These are phyloP conservation scores for Semaprochilodus insignis DNA, from an alignment of 2,797 vertebrate species.

Conservation along the genomic window DNA sequence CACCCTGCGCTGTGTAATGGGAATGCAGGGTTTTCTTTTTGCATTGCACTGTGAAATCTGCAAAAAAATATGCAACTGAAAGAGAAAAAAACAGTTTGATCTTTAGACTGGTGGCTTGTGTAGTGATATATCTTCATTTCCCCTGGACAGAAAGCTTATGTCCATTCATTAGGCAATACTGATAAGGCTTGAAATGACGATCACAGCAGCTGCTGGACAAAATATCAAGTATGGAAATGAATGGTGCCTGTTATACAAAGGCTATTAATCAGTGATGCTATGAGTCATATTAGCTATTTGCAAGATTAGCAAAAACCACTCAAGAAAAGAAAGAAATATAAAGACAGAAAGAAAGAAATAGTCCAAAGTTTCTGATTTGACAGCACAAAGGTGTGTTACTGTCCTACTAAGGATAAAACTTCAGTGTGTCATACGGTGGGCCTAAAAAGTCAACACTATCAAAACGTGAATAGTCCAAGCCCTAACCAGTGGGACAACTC, in stretches of 20 bases:
- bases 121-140: slow-evolving; percentile 62
- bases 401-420: too few species aligned
- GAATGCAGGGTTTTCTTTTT: not conserved
- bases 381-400: too few species aligned
- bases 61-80: slow-evolving; percentile 26
- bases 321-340: slow-evolving; percentile 8
- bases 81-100: slow-evolving; percentile 23
- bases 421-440: too few species aligned
- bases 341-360: not conserved
- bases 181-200: slow-evolving; percentile 46
- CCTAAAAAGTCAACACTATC: too few species aligned
- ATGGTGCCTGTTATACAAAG: slow-evolving; percentile 30
- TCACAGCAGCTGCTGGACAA: slow-evolving; percentile 39
- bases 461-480: too few species aligned
- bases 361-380: too few species aligned
- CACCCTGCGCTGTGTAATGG: not conserved
- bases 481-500: too few species aligned
- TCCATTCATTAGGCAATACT: slow-evolving; percentile 49
- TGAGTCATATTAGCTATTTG: slow-evolving; percentile 34
- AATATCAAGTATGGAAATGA: slow-evolving; percentile 57
- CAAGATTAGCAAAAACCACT: slow-evolving; percentile 23
- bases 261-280: slow-evolving; percentile 57
- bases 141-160: slow-evolving; percentile 45
- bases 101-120: slow-evolving; percentile 33
- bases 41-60: slow-evolving; percentile 5